Conservation (phyloP, 1,140 invertebrate genomes). For the Dendrolimus punctatus region DNA sequence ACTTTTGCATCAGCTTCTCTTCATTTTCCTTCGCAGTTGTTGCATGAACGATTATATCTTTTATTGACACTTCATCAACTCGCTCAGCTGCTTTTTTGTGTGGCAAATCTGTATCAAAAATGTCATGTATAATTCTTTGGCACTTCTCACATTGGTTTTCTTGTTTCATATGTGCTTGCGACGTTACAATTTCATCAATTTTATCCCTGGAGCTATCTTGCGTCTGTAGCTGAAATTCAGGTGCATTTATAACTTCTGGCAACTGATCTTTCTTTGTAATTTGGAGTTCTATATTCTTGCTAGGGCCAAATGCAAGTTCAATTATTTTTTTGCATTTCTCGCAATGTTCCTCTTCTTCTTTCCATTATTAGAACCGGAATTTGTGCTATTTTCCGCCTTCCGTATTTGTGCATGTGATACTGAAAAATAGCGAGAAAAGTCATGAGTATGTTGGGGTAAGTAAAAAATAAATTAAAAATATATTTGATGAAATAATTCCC, state of each 20-base stretch:
- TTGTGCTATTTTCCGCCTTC: constrained; percentile 15
- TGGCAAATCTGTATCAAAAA: constrained; percentile 11
- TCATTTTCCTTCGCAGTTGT: constrained; percentile 23
- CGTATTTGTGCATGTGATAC: constrained; percentile 14
- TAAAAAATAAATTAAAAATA: constrained; percentile 1
- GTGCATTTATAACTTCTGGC: no score
- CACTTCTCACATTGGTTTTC: constrained; percentile 14
- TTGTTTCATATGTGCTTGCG: neutral
- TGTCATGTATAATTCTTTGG: constrained; percentile 16
- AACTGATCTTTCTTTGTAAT: no score
- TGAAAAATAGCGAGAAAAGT: constrained; percentile 30
- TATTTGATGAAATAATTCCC: neutral
- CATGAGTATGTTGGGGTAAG: constrained; percentile 4
- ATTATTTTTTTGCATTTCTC: constrained; percentile 15
- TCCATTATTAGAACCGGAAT: constrained; percentile 1
- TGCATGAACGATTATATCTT: constrained; percentile 11
- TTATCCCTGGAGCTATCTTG: no score
- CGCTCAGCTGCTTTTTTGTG: neutral
- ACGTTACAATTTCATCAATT: no score
- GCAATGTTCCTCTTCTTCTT: constrained; percentile 12
- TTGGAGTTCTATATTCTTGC: constrained; percentile 2
- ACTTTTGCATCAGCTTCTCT: constrained; percentile 30
- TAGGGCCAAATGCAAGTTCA: constrained; percentile 10
- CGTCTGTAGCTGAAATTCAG: no score
- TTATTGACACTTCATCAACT: neutral